Evolutionary conservation across 2,797 vertebrate species (phyloP).

Genomic region (Nannoperca australis): DNA sequence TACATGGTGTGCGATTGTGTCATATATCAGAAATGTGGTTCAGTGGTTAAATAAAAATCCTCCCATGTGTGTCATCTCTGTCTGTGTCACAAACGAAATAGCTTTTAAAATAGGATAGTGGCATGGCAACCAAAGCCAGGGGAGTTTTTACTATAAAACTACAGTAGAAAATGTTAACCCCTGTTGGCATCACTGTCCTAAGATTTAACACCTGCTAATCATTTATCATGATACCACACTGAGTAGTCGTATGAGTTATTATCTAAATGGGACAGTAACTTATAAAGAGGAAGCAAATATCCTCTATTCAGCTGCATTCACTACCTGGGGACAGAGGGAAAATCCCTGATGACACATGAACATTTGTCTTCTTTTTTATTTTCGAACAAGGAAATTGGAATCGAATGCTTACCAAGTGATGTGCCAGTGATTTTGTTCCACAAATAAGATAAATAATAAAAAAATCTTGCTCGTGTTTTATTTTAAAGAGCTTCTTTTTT

Average conservation of each 20-base stretch:
- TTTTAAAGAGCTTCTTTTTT: neutral
- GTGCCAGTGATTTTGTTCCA: conserved; percentile 13
- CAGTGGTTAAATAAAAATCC: conserved; percentile 18
- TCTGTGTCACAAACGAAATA: neutral
- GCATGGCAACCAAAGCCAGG: neutral
- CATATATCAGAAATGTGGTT: neutral
- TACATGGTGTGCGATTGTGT: neutral
- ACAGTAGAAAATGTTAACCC: neutral
- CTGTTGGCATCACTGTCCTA: neutral
- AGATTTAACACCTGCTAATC: conserved; percentile 8
- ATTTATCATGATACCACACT: neutral
- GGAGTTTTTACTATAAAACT: conserved; percentile 33
- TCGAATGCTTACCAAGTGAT: neutral
- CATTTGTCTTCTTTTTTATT: conserved; percentile 2
- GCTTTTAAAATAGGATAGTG: conserved; percentile 1
- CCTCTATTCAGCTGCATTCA: conserved; percentile 29
- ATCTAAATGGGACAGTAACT: conserved; percentile 40
- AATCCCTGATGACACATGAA: conserved; percentile 38
- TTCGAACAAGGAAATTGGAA: conserved; percentile 63
- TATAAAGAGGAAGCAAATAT: conserved; percentile 62
- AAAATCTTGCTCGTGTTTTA: neutral
- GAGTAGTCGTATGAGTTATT: conserved; percentile 46
- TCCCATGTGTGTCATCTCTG: conserved; percentile 19
- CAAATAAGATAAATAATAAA: neutral
- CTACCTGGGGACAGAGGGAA: conserved; percentile 50